These are phyloP conservation scores for Anableps anableps DNA, from an alignment of 2,797 vertebrate species.

Conservation along the genomic window DNA sequence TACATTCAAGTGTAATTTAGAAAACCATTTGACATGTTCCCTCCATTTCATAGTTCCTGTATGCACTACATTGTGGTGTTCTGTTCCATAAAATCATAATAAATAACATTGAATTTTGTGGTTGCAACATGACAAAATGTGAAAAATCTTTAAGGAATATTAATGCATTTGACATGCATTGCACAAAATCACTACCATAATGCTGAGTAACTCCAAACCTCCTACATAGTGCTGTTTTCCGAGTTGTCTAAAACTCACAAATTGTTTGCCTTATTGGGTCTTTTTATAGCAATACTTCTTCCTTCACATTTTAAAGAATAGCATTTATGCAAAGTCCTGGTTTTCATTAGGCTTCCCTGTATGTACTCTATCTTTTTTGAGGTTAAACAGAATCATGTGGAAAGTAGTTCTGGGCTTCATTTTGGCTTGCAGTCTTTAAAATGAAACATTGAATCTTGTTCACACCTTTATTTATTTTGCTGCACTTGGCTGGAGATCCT, in stretches of 20 bases:
- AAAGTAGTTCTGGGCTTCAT: constrained; percentile 48
- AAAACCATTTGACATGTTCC: neutral
- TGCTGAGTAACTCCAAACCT: neutral
- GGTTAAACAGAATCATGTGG: constrained; percentile 58
- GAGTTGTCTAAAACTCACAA: neutral
- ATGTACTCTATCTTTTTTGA: constrained; percentile 43
- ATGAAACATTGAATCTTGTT: constrained; percentile 58
- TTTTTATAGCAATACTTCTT: neutral
- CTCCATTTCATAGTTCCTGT: neutral
- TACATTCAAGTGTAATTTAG: neutral
- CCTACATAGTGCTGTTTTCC: constrained; percentile 11
- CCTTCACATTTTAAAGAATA: neutral
- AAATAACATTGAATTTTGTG: neutral
- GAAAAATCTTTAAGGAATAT: neutral
- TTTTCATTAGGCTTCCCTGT: constrained; percentile 23
- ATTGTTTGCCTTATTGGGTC: constrained; percentile 18
- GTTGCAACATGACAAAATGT: neutral
- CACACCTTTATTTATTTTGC: constrained; percentile 67
- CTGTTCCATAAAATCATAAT: neutral
- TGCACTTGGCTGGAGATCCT: constrained; percentile 49
- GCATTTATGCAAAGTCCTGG: constrained; percentile 11
- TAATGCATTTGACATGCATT: constrained; percentile 13
- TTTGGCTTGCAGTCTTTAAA: constrained; percentile 53
- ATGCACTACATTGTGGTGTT: neutral
- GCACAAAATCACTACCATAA: neutral